Conservation (phyloP, 2,113 vertebrate species). For the Mastomys natalensis region DNA sequence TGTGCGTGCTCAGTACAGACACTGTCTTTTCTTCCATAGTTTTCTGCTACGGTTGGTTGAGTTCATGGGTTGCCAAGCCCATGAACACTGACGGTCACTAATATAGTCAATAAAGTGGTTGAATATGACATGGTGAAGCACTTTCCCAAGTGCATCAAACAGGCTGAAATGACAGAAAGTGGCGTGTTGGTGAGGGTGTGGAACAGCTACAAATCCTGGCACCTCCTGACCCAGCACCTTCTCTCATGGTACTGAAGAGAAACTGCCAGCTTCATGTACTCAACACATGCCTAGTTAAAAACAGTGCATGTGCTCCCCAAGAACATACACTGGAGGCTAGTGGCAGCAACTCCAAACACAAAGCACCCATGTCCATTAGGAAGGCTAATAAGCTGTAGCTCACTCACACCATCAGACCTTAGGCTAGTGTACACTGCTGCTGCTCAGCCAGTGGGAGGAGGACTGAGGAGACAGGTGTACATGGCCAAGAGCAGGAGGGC, state of each 20-base stretch:
- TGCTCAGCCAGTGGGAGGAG: conserved; percentile 48
- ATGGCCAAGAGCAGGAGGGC: background rate
- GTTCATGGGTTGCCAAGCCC: background rate
- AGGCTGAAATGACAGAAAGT: background rate
- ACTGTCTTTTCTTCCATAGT: too few relatives aligned
- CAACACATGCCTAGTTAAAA: background rate
- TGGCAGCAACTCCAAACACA: background rate
- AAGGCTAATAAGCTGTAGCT: background rate
- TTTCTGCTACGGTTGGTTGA: background rate
- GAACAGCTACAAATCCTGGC: background rate
- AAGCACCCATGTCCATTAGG: too few relatives aligned
- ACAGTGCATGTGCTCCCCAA: background rate
- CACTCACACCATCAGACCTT: background rate
- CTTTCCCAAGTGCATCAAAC: background rate
- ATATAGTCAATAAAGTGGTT: conserved; percentile 20
- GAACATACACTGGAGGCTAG: background rate
- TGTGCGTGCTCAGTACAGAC: background rate
- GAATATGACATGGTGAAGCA: background rate
- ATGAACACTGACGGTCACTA: background rate
- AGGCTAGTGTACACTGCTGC: background rate
- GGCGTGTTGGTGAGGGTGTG: background rate
- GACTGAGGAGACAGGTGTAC: background rate
- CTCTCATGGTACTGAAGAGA: background rate
- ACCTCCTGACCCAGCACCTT: background rate
- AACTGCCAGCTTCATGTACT: background rate